Conservation (phyloP, 2,113 vertebrate genomes). For the Scolopax mira region DNA sequence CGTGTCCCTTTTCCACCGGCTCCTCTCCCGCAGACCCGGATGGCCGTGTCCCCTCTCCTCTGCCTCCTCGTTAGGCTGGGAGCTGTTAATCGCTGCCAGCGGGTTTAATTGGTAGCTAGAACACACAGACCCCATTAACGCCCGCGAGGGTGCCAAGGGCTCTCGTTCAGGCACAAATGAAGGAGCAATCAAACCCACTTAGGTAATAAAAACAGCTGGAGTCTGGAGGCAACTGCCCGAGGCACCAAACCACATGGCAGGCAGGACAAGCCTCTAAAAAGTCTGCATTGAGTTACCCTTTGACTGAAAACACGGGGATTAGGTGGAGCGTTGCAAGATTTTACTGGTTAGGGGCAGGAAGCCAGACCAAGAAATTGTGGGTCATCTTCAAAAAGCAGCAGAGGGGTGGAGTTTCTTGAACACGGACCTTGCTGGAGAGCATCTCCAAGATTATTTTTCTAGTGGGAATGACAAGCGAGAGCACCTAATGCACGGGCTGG, state of each 20-base stretch:
- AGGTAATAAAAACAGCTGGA: conserved; percentile 64
- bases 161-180: conserved; percentile 29
- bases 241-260: conserved; percentile 39
- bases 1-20: neutral
- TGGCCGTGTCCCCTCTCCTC: neutral
- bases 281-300: neutral
- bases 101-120: conserved; percentile 40
- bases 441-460: accelerated
- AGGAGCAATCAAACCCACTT: conserved; percentile 58
- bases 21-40: neutral
- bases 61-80: accelerated
- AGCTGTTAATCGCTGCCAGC: conserved; percentile 18
- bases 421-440: neutral
- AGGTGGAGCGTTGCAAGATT: accelerated
- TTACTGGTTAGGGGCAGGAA: neutral
- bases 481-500: neutral
- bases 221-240: conserved; percentile 48
- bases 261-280: neutral
- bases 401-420: neutral
- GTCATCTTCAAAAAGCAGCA: neutral
- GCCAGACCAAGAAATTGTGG: neutral
- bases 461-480: neutral
- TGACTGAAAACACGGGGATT: neutral
- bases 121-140: conserved; percentile 42
- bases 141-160: conserved; percentile 47